Conservation (phyloP, 1,140 invertebrate species). For the Drosophila takahashii region DNA sequence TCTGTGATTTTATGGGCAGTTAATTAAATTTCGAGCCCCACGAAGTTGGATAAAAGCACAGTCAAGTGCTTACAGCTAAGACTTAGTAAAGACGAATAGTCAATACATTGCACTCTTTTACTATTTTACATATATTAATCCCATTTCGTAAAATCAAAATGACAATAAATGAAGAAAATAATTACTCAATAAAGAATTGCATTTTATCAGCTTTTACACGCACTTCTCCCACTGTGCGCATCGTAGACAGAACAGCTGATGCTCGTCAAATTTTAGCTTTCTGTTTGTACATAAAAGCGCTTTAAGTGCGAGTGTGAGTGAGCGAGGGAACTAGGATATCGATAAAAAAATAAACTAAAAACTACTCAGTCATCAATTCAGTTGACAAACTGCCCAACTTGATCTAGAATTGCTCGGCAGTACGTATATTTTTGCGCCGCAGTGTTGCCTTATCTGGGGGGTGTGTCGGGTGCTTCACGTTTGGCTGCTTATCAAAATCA, state of each 20-base stretch:
- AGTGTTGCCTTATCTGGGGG: slow-evolving; percentile 46
- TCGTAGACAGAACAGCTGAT: slow-evolving; percentile 70
- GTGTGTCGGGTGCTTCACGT: slow-evolving; percentile 66
- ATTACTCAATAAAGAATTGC: background rate
- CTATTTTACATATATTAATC: too few relatives aligned
- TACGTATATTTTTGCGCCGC: slow-evolving; percentile 17
- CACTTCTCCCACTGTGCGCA: slow-evolving; percentile 28
- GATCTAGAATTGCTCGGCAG: slow-evolving; percentile 4
- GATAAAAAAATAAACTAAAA: slow-evolving; percentile 44
- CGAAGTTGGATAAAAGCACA: background rate
- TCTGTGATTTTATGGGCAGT: background rate
- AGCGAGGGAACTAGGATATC: slow-evolving; percentile 39
- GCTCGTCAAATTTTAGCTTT: slow-evolving; percentile 57
- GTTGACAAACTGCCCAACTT: slow-evolving; percentile 2
- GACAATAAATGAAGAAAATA: too few relatives aligned
- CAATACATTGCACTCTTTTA: too few relatives aligned
- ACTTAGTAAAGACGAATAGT: background rate
- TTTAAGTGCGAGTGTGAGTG: slow-evolving; percentile 13
- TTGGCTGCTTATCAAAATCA: slow-evolving; percentile 75
- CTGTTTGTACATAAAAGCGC: slow-evolving; percentile 10
- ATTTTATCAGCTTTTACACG: background rate
- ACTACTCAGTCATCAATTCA: slow-evolving; percentile 1
- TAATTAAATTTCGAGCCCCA: background rate
- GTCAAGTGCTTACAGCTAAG: background rate
- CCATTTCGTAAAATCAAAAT: too few relatives aligned